These are phyloP conservation scores for Tonatia bakeri DNA, from an alignment of 2,113 vertebrate genomes.

Conservation along the genomic window DNA sequence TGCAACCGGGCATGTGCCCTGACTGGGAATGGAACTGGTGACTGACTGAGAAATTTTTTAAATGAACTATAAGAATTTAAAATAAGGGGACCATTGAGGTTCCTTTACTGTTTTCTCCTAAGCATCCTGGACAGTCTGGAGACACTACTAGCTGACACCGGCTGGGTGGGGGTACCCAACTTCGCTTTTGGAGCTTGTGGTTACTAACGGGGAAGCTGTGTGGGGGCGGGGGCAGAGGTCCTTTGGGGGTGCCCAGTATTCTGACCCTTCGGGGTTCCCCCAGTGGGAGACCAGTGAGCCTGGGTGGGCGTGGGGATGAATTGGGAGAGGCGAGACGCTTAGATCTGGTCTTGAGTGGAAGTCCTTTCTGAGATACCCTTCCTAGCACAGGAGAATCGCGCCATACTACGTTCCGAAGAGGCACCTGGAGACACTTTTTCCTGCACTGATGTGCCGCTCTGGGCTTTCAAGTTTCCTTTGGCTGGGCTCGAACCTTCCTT, in stretches of 20 bases:
- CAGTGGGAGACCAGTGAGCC: neutral
- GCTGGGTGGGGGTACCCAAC: neutral
- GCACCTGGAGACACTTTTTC: too few relatives aligned
- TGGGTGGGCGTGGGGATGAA: neutral
- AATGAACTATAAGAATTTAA: neutral
- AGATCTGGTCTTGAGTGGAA: accelerated
- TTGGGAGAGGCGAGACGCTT: neutral
- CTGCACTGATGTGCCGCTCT: accelerated
- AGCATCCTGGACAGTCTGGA: neutral
- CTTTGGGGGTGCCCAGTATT: neutral
- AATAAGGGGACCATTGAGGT: accelerated
- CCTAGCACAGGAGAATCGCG: accelerated
- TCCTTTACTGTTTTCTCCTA: neutral
- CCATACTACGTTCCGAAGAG: accelerated
- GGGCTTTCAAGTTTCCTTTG: neutral
- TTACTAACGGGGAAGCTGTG: neutral
- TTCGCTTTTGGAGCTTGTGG: neutral
- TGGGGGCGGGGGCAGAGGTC: accelerated
- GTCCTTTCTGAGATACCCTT: neutral
- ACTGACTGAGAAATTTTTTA: neutral
- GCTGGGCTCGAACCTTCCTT: too few relatives aligned
- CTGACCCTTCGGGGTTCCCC: neutral
- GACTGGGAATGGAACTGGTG: too few relatives aligned
- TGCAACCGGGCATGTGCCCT: too few relatives aligned
- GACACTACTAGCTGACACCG: neutral